phyloP scores from a whole-genome alignment of 2,797 vertebrate genomes.

The Pipistrellus kuhlii region DNA sequence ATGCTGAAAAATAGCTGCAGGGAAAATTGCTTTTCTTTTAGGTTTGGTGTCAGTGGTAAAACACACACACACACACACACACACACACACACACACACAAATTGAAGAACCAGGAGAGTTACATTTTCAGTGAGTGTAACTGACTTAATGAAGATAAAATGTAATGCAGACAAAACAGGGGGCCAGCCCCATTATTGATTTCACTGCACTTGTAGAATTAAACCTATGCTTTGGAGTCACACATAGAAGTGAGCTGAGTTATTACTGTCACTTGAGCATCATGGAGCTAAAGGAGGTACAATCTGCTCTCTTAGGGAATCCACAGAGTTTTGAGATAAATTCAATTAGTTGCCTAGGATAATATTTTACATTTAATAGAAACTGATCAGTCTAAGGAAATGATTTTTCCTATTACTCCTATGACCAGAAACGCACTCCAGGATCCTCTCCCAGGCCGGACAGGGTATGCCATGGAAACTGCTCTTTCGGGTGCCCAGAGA shows the following conservation, averaged over 20 bases:
- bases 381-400: background rate
- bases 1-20: background rate
- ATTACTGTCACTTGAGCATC: background rate
- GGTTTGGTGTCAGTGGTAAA: background rate
- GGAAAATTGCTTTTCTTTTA: slow-evolving; percentile 26
- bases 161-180: slow-evolving; percentile 41
- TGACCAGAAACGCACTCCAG: background rate
- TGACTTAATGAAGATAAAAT: slow-evolving; percentile 59
- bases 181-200: background rate
- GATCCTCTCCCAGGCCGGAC: background rate
- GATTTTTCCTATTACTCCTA: background rate
- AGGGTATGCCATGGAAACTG: background rate
- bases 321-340: background rate
- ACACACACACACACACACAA: background rate
- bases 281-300: background rate
- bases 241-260: background rate
- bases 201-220: background rate
- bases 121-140: background rate
- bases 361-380: slow-evolving; percentile 8
- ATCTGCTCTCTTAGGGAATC: background rate
- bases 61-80: background rate
- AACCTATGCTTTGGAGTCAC: slow-evolving; percentile 18
- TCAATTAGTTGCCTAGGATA: background rate
- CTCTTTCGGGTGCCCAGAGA: background rate
- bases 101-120: background rate